A percentile compares a stretch with the other conserved stretches of the same genome.
Evolutionary conservation across 2,113 vertebrate genomes (phyloP).

Genomic region (Plestiodon gilberti): DNA sequence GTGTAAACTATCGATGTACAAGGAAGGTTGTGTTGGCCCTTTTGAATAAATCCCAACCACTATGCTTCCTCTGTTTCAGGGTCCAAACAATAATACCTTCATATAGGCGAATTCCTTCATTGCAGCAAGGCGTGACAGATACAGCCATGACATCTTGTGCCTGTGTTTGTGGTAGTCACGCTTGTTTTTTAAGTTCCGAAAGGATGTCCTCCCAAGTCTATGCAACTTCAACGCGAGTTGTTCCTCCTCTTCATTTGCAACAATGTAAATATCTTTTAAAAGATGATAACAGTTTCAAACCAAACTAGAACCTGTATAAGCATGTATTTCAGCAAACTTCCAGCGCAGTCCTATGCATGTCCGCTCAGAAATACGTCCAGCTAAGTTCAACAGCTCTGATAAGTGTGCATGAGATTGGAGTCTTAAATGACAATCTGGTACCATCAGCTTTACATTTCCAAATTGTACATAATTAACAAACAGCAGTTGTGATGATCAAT

Average conservation of each 20-base stretch:
- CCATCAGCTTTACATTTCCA: neutral
- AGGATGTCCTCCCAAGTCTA: constrained; percentile 93
- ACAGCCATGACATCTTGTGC: constrained; percentile 94
- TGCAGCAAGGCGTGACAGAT: constrained; percentile 95
- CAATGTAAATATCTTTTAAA: constrained; percentile 93
- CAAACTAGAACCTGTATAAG: neutral
- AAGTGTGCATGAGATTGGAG: no score
- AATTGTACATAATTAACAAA: neutral
- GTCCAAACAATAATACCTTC: constrained; percentile 83
- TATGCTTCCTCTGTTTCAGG: neutral
- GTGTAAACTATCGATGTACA: no score
- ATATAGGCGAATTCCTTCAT: constrained; percentile 99
- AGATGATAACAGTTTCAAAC: neutral
- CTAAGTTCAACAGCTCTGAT: no score
- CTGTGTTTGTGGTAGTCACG: constrained; percentile 96
- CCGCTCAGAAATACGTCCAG: no score
- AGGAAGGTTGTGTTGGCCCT: neutral
- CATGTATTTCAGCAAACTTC: neutral
- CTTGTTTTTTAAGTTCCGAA: constrained; percentile 95
- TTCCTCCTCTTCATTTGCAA: constrained; percentile 86
- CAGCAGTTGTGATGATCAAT: neutral
- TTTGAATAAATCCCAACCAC: neutral
- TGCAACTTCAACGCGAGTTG: constrained; percentile 94
- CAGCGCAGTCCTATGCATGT: no score
- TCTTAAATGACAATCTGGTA: neutral